Conservation (phyloP, 1,140 invertebrate species). For the Diachasma alloeum region DNA sequence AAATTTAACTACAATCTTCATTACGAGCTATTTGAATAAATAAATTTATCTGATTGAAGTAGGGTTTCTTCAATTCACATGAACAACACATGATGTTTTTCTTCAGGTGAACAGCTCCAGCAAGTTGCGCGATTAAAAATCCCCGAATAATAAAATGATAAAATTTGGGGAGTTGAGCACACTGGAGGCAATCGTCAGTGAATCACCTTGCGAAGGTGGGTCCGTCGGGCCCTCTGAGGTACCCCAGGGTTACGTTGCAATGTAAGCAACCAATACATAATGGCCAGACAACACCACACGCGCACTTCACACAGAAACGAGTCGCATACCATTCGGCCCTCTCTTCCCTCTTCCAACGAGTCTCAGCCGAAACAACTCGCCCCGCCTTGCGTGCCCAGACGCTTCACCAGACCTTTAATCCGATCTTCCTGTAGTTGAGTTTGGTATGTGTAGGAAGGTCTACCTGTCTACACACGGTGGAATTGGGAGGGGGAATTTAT, state of each 20-base stretch:
- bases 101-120: no score
- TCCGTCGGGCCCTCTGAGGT: background rate
- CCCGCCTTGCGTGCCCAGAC: slow-evolving; percentile 32
- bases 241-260: slow-evolving; percentile 35
- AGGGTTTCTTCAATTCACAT: no score
- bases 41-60: no score
- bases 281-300: background rate
- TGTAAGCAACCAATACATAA: slow-evolving; percentile 29
- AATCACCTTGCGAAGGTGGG: slow-evolving; percentile 59
- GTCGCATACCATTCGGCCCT: slow-evolving; percentile 43
- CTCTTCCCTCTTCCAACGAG: slow-evolving; percentile 39
- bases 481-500: background rate
- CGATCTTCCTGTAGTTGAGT: slow-evolving; percentile 42
- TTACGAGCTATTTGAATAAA: no score
- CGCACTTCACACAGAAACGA: slow-evolving; percentile 6
- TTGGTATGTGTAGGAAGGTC: background rate
- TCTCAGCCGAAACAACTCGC: slow-evolving; percentile 45
- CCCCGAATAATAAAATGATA: slow-evolving; percentile 8
- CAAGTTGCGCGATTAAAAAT: background rate
- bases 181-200: slow-evolving; percentile 38
- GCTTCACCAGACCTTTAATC: slow-evolving; percentile 54
- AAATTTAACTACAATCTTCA: no score
- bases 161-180: slow-evolving; percentile 19
- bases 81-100: no score
- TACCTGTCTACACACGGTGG: background rate